Percentiles rank a stretch among this genome's conserved stretches.
These are phyloP conservation scores for Apeltes quadracus DNA, from an alignment of 2,113 vertebrate species.

Conservation along the genomic window DNA sequence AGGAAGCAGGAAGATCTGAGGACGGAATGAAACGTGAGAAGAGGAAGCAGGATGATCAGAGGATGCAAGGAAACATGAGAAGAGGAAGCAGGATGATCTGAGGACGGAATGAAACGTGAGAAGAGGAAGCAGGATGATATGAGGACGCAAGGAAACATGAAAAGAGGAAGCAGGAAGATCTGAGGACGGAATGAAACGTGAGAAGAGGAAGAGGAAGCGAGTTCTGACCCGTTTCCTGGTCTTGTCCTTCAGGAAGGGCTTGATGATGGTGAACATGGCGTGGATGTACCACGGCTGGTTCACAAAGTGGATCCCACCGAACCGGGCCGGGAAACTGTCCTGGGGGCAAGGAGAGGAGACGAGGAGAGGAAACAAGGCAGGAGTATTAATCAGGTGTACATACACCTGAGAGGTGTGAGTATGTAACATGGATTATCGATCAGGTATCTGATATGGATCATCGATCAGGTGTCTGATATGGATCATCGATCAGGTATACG, in stretches of 20 bases:
- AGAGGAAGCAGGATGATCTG: too few relatives aligned
- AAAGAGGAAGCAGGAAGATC: background rate
- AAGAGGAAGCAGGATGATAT: background rate
- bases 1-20: background rate
- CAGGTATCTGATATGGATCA: too few relatives aligned
- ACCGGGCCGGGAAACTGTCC: constrained; percentile 98
- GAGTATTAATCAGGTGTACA: too few relatives aligned
- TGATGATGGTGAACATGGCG: constrained; percentile 96
- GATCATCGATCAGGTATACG: too few relatives aligned
- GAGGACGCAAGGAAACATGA: too few relatives aligned
- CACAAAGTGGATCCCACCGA: constrained; percentile 98
- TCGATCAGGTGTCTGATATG: too few relatives aligned
- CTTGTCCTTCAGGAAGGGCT: constrained; percentile 98
- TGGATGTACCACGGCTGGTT: constrained; percentile 99
- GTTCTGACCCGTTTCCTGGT: constrained; percentile 93
- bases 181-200: background rate
- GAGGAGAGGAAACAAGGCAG: rapidly evolving
- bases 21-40: too few relatives aligned
- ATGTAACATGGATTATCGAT: too few relatives aligned
- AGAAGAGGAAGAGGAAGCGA: background rate
- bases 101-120: background rate
- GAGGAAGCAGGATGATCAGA: rapidly evolving
- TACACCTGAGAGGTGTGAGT: too few relatives aligned
- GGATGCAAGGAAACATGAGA: too few relatives aligned
- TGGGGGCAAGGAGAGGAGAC: constrained; percentile 53